phyloP scores from a whole-genome alignment of 2,113 vertebrate genomes.

The Nicator chloris region DNA sequence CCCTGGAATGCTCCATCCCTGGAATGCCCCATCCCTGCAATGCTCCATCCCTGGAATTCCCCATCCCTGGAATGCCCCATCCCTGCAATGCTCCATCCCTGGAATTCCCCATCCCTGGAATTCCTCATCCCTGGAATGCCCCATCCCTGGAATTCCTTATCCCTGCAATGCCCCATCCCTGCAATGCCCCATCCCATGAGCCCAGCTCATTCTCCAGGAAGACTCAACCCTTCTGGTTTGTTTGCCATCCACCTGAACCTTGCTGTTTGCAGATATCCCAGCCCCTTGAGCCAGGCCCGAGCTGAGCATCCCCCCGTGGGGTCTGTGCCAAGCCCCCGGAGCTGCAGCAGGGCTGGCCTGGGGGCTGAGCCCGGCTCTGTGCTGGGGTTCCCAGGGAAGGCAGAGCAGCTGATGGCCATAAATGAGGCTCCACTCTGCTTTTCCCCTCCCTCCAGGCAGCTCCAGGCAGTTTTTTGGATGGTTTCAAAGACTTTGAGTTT shows the following conservation, averaged over 20 bases:
- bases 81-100: too few species aligned
- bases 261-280: neutral
- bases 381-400: neutral
- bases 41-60: too few species aligned
- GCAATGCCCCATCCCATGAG: neutral
- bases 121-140: neutral
- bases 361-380: neutral
- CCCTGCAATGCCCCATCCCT: too few species aligned
- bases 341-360: too few species aligned
- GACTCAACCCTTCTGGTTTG: neutral
- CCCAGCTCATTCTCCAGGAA: neutral
- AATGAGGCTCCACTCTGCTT: neutral
- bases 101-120: too few species aligned
- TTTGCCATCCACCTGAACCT: neutral
- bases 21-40: too few species aligned
- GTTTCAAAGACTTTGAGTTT: neutral
- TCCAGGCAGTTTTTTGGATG: neutral
- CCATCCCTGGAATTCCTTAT: too few species aligned
- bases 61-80: neutral
- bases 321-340: too few species aligned
- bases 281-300: neutral
- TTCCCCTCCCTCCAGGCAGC: neutral
- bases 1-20: neutral
- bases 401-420: neutral
- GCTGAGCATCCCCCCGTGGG: neutral